These are phyloP conservation scores for Pholis gunnellus DNA, from an alignment of 2,113 vertebrate species.

Conservation along the genomic window DNA sequence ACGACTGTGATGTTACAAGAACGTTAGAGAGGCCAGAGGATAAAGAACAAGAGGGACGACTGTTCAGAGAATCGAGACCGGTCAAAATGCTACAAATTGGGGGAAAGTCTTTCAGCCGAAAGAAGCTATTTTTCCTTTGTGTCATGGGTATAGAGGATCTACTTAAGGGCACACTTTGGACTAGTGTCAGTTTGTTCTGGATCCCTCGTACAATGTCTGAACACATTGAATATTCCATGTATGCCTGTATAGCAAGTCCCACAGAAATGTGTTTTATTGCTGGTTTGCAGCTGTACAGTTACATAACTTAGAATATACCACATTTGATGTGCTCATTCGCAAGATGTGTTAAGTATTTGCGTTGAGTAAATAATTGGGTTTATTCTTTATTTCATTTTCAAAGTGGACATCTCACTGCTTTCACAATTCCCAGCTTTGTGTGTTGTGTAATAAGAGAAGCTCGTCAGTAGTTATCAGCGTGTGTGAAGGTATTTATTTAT, in stretches of 20 bases:
- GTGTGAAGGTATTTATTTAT: conserved; percentile 47
- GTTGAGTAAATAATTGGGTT: not conserved
- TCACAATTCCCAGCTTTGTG: not conserved
- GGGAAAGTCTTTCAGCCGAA: not conserved
- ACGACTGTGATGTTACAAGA: not conserved
- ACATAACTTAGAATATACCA: conserved; percentile 21
- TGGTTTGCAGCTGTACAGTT: not conserved
- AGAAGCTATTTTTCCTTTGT: not conserved
- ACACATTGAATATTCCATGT: not conserved
- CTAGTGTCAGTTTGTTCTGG: conserved; percentile 16
- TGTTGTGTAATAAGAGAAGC: not conserved
- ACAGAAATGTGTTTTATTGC: not conserved
- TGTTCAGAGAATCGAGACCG: conserved; percentile 2
- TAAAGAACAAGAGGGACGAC: conserved; percentile 10
- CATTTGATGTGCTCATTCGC: not conserved
- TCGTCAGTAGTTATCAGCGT: not conserved
- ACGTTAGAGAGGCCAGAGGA: not conserved
- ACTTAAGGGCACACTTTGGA: not conserved
- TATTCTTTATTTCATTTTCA: not conserved
- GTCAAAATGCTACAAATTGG: not conserved
- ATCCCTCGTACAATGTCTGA: not conserved
- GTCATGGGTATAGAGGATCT: not conserved
- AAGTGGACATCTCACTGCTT: not conserved
- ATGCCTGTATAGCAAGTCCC: not conserved
- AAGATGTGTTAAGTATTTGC: not conserved